Evolutionary conservation across 2,797 vertebrate species (phyloP).

Genomic region (Antrozous pallidus): DNA sequence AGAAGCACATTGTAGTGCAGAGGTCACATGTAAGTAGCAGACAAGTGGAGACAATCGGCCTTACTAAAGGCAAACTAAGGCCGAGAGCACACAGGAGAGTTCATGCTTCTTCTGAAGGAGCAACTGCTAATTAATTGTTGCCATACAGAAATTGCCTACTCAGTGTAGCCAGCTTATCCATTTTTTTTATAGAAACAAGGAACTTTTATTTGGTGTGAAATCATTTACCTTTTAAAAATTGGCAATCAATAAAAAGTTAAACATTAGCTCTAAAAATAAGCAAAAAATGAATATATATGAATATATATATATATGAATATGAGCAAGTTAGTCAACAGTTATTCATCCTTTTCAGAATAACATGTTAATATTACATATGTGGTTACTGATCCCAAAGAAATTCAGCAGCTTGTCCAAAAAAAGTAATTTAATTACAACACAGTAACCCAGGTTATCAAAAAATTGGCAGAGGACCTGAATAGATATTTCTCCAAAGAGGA

Average conservation of each 20-base stretch:
- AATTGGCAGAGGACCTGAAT: background rate
- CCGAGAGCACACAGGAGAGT: background rate
- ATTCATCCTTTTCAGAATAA: background rate
- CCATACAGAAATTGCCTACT: background rate
- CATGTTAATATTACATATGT: background rate
- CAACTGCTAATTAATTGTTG: background rate
- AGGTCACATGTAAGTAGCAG: background rate
- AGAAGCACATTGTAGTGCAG: background rate
- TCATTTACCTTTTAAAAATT: background rate
- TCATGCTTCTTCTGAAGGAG: background rate
- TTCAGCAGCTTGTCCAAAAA: background rate
- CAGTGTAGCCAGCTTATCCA: background rate
- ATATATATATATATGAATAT: background rate
- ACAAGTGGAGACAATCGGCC: background rate
- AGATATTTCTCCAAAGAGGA: background rate
- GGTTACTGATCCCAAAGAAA: background rate
- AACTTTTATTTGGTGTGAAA: background rate
- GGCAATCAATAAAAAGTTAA: background rate
- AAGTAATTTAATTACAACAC: background rate
- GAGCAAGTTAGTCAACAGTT: background rate
- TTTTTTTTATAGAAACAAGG: background rate
- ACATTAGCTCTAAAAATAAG: background rate
- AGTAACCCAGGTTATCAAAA: background rate
- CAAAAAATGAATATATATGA: background rate
- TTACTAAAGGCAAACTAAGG: background rate